phyloP scores from a whole-genome alignment of 2,888 invertebrate genomes.

The Corythucha ciliata region DNA sequence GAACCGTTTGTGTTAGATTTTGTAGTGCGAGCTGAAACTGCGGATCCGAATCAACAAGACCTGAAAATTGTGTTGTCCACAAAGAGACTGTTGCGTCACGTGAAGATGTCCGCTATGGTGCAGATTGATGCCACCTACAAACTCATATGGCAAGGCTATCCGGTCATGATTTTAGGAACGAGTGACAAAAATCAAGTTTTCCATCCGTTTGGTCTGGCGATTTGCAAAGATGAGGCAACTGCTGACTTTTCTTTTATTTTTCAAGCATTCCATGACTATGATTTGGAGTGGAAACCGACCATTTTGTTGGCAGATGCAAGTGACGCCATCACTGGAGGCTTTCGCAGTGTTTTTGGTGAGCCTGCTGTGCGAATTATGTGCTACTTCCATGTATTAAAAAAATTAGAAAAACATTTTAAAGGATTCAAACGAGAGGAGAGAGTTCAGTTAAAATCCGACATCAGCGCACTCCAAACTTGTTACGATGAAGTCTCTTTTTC shows the following conservation, averaged over 20 bases:
- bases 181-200: slow-evolving; percentile 18
- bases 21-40: slow-evolving; percentile 16
- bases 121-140: slow-evolving; percentile 6
- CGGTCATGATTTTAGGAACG: slow-evolving; percentile 16
- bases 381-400: slow-evolving; percentile 22
- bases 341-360: slow-evolving; percentile 19
- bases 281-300: too few species aligned
- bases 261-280: too few species aligned
- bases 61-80: slow-evolving; percentile 20
- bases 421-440: slow-evolving; percentile 12
- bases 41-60: slow-evolving; percentile 18
- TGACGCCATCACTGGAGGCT: slow-evolving; percentile 23
- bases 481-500: slow-evolving; percentile 6
- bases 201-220: slow-evolving; percentile 19
- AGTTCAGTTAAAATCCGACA: slow-evolving; percentile 11
- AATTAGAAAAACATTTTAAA: slow-evolving; percentile 18
- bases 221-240: slow-evolving; percentile 15
- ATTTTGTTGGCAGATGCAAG: slow-evolving; percentile 17
- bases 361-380: slow-evolving; percentile 21
- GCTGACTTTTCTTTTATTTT: slow-evolving; percentile 17
- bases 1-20: slow-evolving; percentile 21
- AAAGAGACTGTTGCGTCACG: slow-evolving; percentile 16
- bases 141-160: too few species aligned
- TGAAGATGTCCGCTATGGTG: slow-evolving; percentile 4
- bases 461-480: slow-evolving; percentile 11